Conservation (phyloP, 2,113 vertebrate genomes). For the Garra rufa region DNA sequence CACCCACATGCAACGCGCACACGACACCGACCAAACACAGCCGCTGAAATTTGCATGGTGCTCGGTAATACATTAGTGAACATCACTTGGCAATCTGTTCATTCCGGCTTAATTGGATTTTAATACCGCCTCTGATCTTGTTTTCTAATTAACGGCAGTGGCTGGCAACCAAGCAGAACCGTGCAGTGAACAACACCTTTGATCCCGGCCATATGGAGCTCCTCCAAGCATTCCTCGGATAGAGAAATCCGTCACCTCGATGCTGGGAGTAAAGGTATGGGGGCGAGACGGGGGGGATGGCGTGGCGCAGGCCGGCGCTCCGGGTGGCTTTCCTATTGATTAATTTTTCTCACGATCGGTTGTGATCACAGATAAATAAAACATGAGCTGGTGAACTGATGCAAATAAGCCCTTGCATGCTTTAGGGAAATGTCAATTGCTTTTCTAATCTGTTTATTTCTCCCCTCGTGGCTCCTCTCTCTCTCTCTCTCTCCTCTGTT, state of each 20-base stretch:
- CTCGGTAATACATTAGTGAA: slow-evolving; percentile 98
- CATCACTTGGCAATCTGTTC: slow-evolving; percentile 99
- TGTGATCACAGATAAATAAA: slow-evolving; percentile 81
- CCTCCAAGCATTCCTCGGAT: slow-evolving; percentile 78
- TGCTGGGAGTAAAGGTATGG: slow-evolving; percentile 73
- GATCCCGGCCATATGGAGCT: slow-evolving; percentile 84
- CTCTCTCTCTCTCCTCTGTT: slow-evolving; percentile 53
- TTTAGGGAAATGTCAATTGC: slow-evolving; percentile 77
- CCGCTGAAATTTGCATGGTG: slow-evolving; percentile 82
- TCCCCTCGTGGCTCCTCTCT: slow-evolving; percentile 71
- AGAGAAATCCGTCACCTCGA: slow-evolving; percentile 80
- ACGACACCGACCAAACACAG: slow-evolving; percentile 71
- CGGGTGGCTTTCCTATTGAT: slow-evolving; percentile 76
- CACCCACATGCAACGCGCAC: slow-evolving; percentile 46
- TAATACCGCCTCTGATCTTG: slow-evolving; percentile 99
- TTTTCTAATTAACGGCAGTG: slow-evolving; percentile 87
- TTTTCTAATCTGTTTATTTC: slow-evolving; percentile 78
- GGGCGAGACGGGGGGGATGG: slow-evolving; percentile 60
- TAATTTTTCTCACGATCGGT: slow-evolving; percentile 78
- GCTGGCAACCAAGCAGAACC: slow-evolving; percentile 84
- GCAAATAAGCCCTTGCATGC: slow-evolving; percentile 72
- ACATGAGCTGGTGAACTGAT: slow-evolving; percentile 74
- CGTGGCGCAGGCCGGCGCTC: slow-evolving; percentile 57
- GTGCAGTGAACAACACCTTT: slow-evolving; percentile 83
- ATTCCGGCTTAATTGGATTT: slow-evolving; percentile 99